These are phyloP conservation scores for Muscicapa comitata DNA, from an alignment of 2,797 vertebrate genomes.

Conservation along the genomic window DNA sequence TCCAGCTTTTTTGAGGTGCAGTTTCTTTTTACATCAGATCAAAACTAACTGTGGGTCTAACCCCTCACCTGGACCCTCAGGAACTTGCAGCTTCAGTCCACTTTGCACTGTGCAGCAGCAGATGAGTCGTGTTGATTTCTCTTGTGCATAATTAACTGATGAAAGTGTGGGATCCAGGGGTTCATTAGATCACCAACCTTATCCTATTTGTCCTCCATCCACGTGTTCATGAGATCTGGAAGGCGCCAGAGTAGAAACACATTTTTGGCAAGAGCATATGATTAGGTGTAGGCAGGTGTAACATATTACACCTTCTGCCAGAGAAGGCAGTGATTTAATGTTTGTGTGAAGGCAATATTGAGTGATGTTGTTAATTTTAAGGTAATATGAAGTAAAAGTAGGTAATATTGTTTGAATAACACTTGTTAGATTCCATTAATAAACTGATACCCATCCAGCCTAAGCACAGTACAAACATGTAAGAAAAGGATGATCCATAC, in stretches of 20 bases:
- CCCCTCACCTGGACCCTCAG: rapidly evolving
- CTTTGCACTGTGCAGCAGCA: neutral
- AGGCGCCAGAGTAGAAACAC: neutral
- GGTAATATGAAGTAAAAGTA: neutral
- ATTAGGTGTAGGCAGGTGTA: neutral
- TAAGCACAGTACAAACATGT: rapidly evolving
- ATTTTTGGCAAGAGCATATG: neutral
- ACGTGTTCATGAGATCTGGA: neutral
- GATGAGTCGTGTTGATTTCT: neutral
- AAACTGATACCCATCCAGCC: neutral
- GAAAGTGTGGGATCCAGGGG: neutral
- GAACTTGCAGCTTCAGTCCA: neutral
- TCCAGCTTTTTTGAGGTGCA: neutral
- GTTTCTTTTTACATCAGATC: neutral
- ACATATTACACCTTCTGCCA: neutral
- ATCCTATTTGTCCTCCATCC: neutral
- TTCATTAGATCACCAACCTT: neutral
- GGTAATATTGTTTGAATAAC: neutral
- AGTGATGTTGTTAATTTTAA: neutral
- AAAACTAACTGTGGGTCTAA: neutral
- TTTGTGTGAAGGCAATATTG: neutral
- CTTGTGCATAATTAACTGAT: neutral
- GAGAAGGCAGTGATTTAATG: neutral
- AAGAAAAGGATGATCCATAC: neutral
- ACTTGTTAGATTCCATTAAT: neutral